phyloP scores from a whole-genome alignment of 2,113 vertebrate species.

The Chaetorhynchus papuensis region DNA sequence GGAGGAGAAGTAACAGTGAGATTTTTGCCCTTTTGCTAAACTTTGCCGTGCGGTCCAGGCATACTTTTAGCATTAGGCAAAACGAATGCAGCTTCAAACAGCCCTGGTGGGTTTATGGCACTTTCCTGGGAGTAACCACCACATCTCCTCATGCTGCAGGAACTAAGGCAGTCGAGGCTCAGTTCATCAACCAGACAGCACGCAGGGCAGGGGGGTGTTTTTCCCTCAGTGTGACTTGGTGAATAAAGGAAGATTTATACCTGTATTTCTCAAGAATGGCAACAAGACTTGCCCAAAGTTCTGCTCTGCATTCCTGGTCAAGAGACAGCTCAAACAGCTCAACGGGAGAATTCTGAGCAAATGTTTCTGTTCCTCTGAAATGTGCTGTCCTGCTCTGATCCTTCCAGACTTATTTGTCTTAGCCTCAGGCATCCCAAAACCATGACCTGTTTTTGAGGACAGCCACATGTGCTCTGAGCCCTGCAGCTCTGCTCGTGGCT shows the following conservation, averaged over 20 bases:
- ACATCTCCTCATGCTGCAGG: not conserved
- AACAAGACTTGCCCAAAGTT: not conserved
- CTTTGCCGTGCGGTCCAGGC: not conserved
- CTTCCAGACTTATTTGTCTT: not conserved
- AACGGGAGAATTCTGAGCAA: not conserved
- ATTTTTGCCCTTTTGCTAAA: not conserved
- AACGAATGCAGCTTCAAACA: not conserved
- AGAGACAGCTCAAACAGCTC: not conserved
- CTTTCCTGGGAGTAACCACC: not conserved
- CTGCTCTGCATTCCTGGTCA: not conserved
- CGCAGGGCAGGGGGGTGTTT: not conserved
- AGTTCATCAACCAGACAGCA: not conserved
- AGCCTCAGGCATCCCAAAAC: not conserved
- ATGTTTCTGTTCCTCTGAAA: not conserved
- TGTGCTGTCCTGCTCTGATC: not conserved
- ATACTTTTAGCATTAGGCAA: not conserved
- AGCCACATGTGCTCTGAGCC: not conserved
- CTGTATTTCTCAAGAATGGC: not conserved
- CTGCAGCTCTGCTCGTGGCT: not conserved
- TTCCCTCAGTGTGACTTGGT: not conserved
- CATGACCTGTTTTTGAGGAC: constrained; percentile 16
- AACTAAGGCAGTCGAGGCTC: not conserved
- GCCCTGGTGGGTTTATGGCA: not conserved
- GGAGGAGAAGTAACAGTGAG: not conserved
- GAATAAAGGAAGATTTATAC: constrained; percentile 31